These are phyloP conservation scores for Ophion ventricosus DNA, from an alignment of 2,888 invertebrate genomes.

Conservation along the genomic window DNA sequence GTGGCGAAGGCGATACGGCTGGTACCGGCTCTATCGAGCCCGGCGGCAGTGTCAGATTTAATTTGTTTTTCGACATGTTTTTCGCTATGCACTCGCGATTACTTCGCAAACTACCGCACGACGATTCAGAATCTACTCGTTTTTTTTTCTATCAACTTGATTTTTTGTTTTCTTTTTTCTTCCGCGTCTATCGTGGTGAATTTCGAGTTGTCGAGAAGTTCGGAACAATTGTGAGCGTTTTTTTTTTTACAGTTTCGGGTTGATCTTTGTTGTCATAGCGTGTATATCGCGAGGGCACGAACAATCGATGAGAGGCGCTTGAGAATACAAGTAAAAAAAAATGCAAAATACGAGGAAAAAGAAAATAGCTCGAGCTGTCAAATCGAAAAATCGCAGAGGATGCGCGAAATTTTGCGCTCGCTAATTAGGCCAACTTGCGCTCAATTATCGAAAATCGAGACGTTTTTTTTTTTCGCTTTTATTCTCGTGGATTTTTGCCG, in stretches of 20 bases:
- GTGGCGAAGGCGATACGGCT: constrained; percentile 83
- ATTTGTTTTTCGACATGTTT: constrained; percentile 94
- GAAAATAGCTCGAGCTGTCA: constrained; percentile 24
- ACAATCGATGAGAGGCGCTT: background rate
- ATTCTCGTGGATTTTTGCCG: background rate
- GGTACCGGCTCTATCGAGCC: constrained; percentile 92
- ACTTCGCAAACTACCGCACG: background rate
- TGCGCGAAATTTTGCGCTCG: background rate
- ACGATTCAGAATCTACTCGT: background rate
- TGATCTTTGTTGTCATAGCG: constrained; percentile 50
- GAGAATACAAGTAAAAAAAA: background rate
- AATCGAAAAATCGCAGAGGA: background rate
- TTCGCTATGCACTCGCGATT: constrained; percentile 71
- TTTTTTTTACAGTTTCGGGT: background rate
- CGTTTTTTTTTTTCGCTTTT: background rate
- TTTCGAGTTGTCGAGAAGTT: background rate
- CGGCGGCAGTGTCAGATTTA: constrained; percentile 95
- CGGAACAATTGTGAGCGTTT: background rate
- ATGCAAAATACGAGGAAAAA: background rate
- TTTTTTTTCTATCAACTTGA: background rate
- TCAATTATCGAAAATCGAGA: background rate
- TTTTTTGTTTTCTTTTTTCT: background rate
- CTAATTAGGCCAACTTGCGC: constrained; percentile 12
- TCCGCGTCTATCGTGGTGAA: background rate
- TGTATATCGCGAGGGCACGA: background rate